Evolutionary conservation across 2,888 invertebrate species (phyloP).

Genomic region (Thalpophila matura): DNA sequence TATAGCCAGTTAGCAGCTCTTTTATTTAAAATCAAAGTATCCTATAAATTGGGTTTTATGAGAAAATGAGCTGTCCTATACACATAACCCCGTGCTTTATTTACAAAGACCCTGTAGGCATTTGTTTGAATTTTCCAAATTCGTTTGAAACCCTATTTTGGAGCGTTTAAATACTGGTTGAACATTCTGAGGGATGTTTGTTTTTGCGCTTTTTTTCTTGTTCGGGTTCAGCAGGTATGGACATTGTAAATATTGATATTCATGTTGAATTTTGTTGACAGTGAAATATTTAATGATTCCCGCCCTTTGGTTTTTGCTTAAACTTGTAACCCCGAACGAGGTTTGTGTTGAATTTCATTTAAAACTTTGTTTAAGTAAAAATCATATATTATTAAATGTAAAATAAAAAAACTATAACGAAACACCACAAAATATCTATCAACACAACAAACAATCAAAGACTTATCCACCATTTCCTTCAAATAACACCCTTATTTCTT

Average conservation of each 20-base stretch:
- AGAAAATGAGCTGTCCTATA: slow-evolving; percentile 35
- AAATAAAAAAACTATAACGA: background rate
- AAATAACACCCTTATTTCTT: slow-evolving; percentile 51
- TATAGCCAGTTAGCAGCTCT: background rate
- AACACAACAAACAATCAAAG: slow-evolving; percentile 1
- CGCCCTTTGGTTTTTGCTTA: too few species aligned
- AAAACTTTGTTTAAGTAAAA: too few species aligned
- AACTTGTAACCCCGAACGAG: too few species aligned
- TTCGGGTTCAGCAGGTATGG: slow-evolving; percentile 22
- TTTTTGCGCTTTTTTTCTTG: slow-evolving; percentile 53
- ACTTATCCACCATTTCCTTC: background rate
- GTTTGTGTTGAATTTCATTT: too few species aligned
- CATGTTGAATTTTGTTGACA: too few species aligned
- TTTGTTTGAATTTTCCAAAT: slow-evolving; percentile 56
- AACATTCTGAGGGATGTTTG: slow-evolving; percentile 52
- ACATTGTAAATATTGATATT: slow-evolving; percentile 44
- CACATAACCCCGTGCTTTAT: slow-evolving; percentile 38
- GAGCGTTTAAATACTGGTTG: slow-evolving; percentile 56
- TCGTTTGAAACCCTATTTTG: slow-evolving; percentile 51
- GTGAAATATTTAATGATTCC: too few species aligned
- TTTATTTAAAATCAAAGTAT: slow-evolving; percentile 10
- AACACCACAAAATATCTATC: background rate
- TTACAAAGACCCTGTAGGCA: slow-evolving; percentile 44
- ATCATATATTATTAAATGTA: too few species aligned
- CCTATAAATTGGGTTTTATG: background rate